These are phyloP conservation scores for Pseudorhombus dupliciocellatus DNA, from an alignment of 2,113 vertebrate genomes.

Conservation along the genomic window DNA sequence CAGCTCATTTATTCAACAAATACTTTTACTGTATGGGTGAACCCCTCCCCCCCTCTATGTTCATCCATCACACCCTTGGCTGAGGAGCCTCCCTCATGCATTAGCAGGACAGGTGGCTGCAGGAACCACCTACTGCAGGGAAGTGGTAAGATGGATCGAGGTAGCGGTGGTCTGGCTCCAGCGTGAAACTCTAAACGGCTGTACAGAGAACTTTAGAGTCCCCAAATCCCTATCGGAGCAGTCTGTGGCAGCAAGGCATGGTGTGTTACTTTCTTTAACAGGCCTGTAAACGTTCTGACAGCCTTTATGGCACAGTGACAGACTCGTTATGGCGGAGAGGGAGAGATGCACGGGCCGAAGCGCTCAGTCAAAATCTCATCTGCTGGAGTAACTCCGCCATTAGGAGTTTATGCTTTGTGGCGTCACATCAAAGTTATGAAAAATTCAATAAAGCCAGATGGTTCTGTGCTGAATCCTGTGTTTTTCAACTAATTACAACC, in stretches of 20 bases:
- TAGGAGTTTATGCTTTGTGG: slow-evolving; percentile 56
- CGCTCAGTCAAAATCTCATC: slow-evolving; percentile 64
- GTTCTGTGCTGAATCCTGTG: slow-evolving; percentile 25
- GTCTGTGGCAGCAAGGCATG: slow-evolving; percentile 54
- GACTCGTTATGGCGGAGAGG: slow-evolving; percentile 59
- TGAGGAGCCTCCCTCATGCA: slow-evolving; percentile 20
- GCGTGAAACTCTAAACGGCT: slow-evolving; percentile 59
- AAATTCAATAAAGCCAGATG: slow-evolving; percentile 46
- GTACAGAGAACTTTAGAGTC: slow-evolving; percentile 52
- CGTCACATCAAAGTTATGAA: slow-evolving; percentile 61
- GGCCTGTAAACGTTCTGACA: slow-evolving; percentile 72
- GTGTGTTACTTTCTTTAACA: slow-evolving; percentile 70
- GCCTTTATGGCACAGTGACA: slow-evolving; percentile 70
- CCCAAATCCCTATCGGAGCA: slow-evolving; percentile 47
- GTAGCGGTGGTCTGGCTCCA: slow-evolving; percentile 65
- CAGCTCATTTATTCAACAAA: slow-evolving; percentile 44
- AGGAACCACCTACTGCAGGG: slow-evolving; percentile 44
- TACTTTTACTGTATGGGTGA: slow-evolving; percentile 19
- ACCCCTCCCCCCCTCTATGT: neutral
- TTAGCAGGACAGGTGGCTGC: slow-evolving; percentile 48
- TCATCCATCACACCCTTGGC: slow-evolving; percentile 35
- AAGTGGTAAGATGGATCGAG: slow-evolving; percentile 42
- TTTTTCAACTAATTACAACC: slow-evolving; percentile 36
- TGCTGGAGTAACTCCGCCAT: slow-evolving; percentile 58
- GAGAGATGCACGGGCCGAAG: slow-evolving; percentile 60